Base-by-base conservation (phyloP, 1,140 invertebrate species). In the Sogatella furcifera region DNA sequence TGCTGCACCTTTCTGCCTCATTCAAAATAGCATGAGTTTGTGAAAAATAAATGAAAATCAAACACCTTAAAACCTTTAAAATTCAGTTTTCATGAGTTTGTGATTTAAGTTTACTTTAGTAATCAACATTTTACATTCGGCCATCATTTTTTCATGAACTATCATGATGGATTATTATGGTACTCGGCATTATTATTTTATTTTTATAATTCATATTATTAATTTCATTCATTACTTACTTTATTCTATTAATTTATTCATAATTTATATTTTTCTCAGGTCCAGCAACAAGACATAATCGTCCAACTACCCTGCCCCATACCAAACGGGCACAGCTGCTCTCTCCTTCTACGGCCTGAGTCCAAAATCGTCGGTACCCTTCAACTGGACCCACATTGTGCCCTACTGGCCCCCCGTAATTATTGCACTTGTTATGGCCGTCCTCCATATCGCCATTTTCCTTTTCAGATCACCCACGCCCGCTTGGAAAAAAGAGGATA, bases 251-350 rank as follows among this genome's bases (percentile, higher is more conserved):
- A 6, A 28, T 57, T 42, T 21, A 21, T 59, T 28, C 34, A 31
- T n/a, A 2, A 13, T 43, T 14, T 34, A 24, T 55, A 4, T 44
- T 19, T 5, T 44, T 62, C 72, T 59, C 71, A 90, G 80, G 80
- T 88, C 34, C 87, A 89, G 67, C 81, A 84, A 62, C 84, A 88
- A 70, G 88, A 90, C 67, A 90, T 91, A 41, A 90, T 90, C 66
- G 84, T 90, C 19, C 85, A 89, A 69, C 80, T 84, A 17, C 80
- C 84, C 3, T 90, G 88, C 69, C 86, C 87, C 13, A 78, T 81
- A 4, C 84, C 85, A 0, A 86, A 89, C 67, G 88, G n/a, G 87
- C n/a, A 82, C 81, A 4, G 79, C 87, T 68, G 81, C 86, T 14
- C 72, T 90, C 34, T 42, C 63, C 24, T 67, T 65, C 58, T 62